Percentiles rank a stretch among this genome's conserved stretches.
These are phyloP conservation scores for Protobothrops mucrosquamatus DNA, from an alignment of 2,113 vertebrate species.

Conservation along the genomic window DNA sequence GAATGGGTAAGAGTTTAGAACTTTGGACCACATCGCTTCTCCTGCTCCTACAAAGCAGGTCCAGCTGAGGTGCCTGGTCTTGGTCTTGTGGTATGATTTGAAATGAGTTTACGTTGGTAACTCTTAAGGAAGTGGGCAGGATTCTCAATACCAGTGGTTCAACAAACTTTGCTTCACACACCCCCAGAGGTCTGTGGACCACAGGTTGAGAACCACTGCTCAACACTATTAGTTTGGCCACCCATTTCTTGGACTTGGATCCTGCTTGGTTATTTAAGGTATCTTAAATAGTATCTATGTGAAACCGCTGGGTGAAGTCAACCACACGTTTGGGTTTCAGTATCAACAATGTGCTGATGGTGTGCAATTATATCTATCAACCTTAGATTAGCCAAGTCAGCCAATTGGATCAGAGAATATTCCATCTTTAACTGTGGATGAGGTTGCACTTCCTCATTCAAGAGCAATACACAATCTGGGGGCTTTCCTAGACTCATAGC, in stretches of 20 bases:
- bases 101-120: background rate
- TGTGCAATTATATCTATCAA: background rate
- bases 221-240: background rate
- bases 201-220: background rate
- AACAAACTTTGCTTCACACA: too few relatives aligned
- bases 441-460: background rate
- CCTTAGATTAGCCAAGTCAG: background rate
- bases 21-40: background rate
- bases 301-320: background rate
- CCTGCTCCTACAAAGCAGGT: background rate
- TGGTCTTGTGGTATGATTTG: background rate
- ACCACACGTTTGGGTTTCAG: background rate
- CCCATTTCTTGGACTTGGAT: background rate
- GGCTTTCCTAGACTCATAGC: background rate
- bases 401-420: background rate
- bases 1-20: background rate
- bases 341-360: background rate
- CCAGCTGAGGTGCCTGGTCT: background rate
- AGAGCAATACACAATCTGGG: background rate
- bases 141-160: background rate
- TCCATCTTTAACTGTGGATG: background rate
- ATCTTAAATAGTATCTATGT: background rate
- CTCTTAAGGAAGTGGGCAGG: background rate
- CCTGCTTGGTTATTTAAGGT: background rate
- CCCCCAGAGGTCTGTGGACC: background rate